Evolutionary conservation across 2,888 invertebrate genomes (phyloP).

Genomic region (Morpho helenor): DNA sequence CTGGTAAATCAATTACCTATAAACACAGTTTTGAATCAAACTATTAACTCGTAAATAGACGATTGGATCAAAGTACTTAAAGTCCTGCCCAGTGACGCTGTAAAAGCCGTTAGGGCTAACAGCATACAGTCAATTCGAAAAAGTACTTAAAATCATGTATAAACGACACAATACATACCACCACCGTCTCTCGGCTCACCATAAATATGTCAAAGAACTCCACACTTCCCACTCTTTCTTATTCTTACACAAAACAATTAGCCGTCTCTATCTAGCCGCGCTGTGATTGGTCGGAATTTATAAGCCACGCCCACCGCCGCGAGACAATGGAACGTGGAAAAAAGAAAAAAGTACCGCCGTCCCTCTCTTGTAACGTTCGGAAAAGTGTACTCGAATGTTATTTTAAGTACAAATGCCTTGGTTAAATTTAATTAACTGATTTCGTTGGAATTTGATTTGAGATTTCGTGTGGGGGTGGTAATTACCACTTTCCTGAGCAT

Average conservation of each 20-base stretch:
- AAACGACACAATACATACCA: not conserved
- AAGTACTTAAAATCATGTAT: too few relatives aligned
- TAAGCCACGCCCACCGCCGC: constrained; percentile 46
- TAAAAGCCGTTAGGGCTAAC: too few relatives aligned
- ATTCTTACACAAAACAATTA: constrained; percentile 29
- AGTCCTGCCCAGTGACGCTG: too few relatives aligned
- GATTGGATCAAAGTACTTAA: too few relatives aligned
- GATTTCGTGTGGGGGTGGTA: constrained; percentile 2
- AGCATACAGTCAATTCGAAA: too few relatives aligned
- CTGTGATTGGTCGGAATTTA: constrained; percentile 52
- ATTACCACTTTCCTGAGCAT: not conserved
- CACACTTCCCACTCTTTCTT: constrained; percentile 33
- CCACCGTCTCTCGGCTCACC: constrained; percentile 9
- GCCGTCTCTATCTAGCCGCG: constrained; percentile 36
- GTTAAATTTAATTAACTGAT: constrained; percentile 36
- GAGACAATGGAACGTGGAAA: constrained; percentile 45
- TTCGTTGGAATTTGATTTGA: constrained; percentile 9
- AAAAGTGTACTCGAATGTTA: constrained; percentile 30
- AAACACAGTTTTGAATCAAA: too few relatives aligned
- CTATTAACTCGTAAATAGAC: too few relatives aligned
- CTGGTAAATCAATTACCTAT: too few relatives aligned
- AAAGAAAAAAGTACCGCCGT: constrained; percentile 27
- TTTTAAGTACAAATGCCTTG: constrained; percentile 48
- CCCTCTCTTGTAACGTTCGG: constrained; percentile 25
- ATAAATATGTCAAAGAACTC: constrained; percentile 41